Base-by-base conservation (phyloP, 2,888 invertebrate genomes). In the Drosophila pseudotalamancana region DNA sequence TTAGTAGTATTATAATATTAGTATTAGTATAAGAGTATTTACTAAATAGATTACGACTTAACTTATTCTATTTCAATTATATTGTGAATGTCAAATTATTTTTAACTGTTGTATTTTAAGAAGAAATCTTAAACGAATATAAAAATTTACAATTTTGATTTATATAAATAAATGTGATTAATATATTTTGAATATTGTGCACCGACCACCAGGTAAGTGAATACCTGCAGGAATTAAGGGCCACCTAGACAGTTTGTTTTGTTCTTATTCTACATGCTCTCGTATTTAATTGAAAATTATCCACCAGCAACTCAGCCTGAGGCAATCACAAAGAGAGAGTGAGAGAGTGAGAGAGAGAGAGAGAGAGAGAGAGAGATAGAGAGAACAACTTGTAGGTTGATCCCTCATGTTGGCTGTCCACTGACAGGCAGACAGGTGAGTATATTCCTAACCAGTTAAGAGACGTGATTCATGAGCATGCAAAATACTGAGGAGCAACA, bases 251-350 rank as follows among this genome's bases (percentile, higher is more conserved):
- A 19, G 19, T 48, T 14, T 19, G 6, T 21, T 6, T 43, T 9
- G 6, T n/a, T n/a, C n/a, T n/a, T 32, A 39, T 12, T 32, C 16
- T 0, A 27, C 55, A 51, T 51, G 34, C 57, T 43, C 55, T 60
- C 37, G 49, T 49, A 63, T 70, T 84, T 84, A 81, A 81, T 81
- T 81, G 80, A 81, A 81, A 87, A 73, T 84, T 84, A 87, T 84
- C 77, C 61, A 54, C 54, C 32, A 39, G 34, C 75, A 46, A 70
- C 71, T 42, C 50, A 34, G 54, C 57, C 31, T 16, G 6, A 16
- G 46, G 71, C 51, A 34, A 31, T n/a, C 29, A 27, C 16, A 12
- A 34, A 29, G 8, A n/a, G 11, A 4, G 40, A 21, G 23, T 11
- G 11, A 16, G 6, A 9, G 40, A 31, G 19, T n/a, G 9, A 34